Conservation (phyloP, 2,113 vertebrate genomes). For the Salvator merianae region DNA sequence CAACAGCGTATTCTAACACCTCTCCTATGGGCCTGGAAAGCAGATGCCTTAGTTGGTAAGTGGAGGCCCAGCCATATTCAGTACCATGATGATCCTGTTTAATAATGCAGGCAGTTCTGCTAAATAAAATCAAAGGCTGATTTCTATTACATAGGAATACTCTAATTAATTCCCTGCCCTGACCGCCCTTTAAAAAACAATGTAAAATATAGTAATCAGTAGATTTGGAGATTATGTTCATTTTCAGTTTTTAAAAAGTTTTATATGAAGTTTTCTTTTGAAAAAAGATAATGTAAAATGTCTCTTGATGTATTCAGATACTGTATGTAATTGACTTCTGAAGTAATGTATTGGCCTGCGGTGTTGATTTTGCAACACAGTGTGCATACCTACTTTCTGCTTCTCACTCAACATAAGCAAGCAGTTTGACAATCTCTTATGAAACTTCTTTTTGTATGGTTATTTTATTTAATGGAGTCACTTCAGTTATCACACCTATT, state of each 20-base stretch:
- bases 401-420: neutral
- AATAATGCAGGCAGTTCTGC: neutral
- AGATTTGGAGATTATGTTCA: neutral
- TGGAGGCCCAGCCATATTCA: too few species aligned
- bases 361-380: neutral
- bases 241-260: neutral
- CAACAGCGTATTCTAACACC: too few species aligned
- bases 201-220: neutral
- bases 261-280: neutral
- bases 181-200: neutral
- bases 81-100: neutral
- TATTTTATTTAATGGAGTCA: neutral
- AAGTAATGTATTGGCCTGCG: neutral
- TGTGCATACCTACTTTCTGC: neutral
- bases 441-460: neutral
- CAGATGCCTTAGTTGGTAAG: too few species aligned
- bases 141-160: neutral
- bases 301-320: neutral
- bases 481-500: neutral
- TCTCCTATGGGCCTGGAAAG: too few species aligned
- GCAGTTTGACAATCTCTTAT: neutral
- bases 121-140: neutral
- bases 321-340: constrained; percentile 1
- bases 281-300: neutral
- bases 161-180: neutral